Base-by-base conservation (phyloP, 2,797 vertebrate genomes). In the Lepilemur ruficaudatus region DNA sequence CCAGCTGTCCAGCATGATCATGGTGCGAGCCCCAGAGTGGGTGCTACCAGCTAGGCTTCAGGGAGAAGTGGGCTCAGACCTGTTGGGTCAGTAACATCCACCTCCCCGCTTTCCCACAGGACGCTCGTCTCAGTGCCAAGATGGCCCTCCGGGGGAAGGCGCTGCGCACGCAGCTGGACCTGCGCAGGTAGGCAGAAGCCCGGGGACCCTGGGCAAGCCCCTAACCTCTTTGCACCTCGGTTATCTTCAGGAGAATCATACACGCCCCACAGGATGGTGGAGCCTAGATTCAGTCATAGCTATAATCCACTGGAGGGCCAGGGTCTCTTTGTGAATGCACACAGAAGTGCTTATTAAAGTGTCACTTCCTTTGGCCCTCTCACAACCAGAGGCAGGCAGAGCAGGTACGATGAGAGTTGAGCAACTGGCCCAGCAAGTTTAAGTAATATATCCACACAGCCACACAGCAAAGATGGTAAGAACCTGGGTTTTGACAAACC, bases 1-100 rank as follows among this genome's bases (percentile, higher is more conserved):
- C 18, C 99, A 99, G 97, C 99, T 99, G 11, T 99, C 99, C 99
- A 99, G 99, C 98, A 99, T 99, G 99, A 99, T 98, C 81, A 99
- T 99, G 99, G 99, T 99, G 91, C 91, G 98, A 2, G 63, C 52
- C 32, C 18, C 41, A 32, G 55, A 15, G 9, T n/a, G 12, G n/a
- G 11, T 57, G 72, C 8, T 0, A 91, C 57, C 48, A 17, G 32
- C 20, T 2, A 0, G 61, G 79, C 35, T 41, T 1, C 17, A 1
- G 80, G 57, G 55, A 55, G 67, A 32, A 38, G 35, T 6, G 59
- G 57, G 25, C 69, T 12, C 1, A 17, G 35, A 32, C 32, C 22
- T 30, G 50, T 35, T 17, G 1, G 32, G 79, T 72, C 61, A 20
- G 9, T 90, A 30, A 95, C n/a, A 50, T 28, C 12, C 48, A 15